Base-by-base conservation (phyloP, 2,113 vertebrate genomes). In the Sphaerodactylus townsendi region DNA sequence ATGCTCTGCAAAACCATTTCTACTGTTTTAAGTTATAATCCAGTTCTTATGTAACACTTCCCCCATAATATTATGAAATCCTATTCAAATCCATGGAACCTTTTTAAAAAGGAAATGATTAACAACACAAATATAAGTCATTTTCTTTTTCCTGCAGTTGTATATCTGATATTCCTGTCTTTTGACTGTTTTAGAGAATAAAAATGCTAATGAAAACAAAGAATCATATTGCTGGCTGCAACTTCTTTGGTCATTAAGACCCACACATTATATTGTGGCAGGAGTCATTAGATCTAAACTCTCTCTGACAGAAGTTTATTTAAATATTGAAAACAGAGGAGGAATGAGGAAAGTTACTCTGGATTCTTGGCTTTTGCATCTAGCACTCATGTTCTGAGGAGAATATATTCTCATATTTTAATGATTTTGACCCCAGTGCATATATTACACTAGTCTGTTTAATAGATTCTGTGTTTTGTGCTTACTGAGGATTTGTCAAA, bases 41-140 rank as follows among this genome's bases (percentile, higher is more conserved):
- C 17, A 76, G 30, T 8, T 19, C 66, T 33, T 82, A 71, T 89
- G 84, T 70, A 14, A 35, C 0, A 0, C 64, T 88, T 83, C 1
- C 8, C 84, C 86, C 19, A 53, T 19, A n/a, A 74, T 13, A 9
- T 13, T 82, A 53, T 87, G 79, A 65, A 77, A 87, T 65, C 79
- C 9, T 44, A 14, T 79, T 39, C 17, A 10, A 53, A 85, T 41
- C 73, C 0, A 39, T 35, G 17, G 35, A 11, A 35, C 70, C 41
- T 70, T 84, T 28, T 64, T 59, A 41, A 84, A 73, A 0, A 0
- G 68, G 66, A 35, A 62, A 82, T 76, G 69, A 62, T 75, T 33
- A 37, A 79, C 28, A 66, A 75, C n/a, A n/a, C n/a, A 2, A 80
- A 35, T 87, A 81, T 81, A 62, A 44, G 71, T 4, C 88, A 88